These are phyloP conservation scores for Upupa epops DNA, from an alignment of 2,113 vertebrate species.

Conservation along the genomic window DNA sequence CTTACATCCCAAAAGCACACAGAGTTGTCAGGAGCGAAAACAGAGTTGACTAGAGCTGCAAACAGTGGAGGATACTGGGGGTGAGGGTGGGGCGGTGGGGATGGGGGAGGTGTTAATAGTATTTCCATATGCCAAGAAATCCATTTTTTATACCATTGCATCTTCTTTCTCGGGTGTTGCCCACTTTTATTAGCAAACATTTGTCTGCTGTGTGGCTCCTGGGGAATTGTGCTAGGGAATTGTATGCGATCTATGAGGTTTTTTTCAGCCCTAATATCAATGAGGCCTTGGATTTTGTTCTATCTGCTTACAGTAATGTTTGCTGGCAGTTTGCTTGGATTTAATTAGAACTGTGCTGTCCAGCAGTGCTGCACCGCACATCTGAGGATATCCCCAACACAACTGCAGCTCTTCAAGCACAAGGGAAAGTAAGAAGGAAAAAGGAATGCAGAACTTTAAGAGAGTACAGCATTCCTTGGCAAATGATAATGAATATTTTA, in stretches of 20 bases:
- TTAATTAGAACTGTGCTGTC: neutral
- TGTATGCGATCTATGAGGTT: neutral
- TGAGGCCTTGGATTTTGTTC: neutral
- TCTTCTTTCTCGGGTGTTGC: neutral
- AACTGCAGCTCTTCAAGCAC: neutral
- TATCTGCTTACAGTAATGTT: neutral
- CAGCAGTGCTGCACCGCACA: neutral
- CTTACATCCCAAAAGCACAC: neutral
- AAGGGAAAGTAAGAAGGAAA: neutral
- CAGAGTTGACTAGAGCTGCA: neutral
- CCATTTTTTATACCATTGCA: neutral
- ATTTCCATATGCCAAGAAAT: neutral
- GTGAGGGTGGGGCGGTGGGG: too few relatives aligned
- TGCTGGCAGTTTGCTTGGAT: neutral
- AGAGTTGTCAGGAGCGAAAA: neutral
- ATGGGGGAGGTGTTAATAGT: too few relatives aligned
- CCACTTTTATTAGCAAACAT: neutral
- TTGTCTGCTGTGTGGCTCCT: neutral
- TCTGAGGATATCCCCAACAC: neutral
- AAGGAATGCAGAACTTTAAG: neutral
- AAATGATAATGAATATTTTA: conserved; percentile 41
- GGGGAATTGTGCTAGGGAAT: neutral
- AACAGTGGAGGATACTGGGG: neutral
- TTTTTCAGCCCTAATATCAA: neutral
- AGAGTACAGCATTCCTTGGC: neutral